Evolutionary conservation across 2,888 invertebrate genomes (phyloP).

Genomic region (Palloptera scutellata): DNA sequence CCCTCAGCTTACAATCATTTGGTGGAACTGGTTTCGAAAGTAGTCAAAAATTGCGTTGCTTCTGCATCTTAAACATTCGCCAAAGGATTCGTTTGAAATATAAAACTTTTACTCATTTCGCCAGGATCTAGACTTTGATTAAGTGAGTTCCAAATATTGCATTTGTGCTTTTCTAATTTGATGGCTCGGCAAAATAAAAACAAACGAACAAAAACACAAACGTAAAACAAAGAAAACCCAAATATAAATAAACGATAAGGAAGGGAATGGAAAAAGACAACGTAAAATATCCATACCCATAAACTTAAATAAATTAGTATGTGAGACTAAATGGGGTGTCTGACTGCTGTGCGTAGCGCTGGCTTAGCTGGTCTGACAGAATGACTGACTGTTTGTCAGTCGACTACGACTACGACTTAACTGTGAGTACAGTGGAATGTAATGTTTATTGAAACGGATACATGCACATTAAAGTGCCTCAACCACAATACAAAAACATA

Average conservation of each 20-base stretch:
- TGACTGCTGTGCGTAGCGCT: neutral
- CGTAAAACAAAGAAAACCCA: neutral
- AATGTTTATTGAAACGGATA: too few relatives aligned
- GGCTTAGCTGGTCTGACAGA: too few relatives aligned
- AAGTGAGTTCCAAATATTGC: neutral
- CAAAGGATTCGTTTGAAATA: too few relatives aligned
- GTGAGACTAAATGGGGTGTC: conserved; percentile 18
- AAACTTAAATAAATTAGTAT: conserved; percentile 18
- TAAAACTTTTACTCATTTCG: too few relatives aligned
- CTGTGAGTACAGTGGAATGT: too few relatives aligned
- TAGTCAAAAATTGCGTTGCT: too few relatives aligned
- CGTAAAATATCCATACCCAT: conserved; percentile 16
- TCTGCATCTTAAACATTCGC: too few relatives aligned
- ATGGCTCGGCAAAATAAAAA: conserved; percentile 11
- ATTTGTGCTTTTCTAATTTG: conserved; percentile 5
- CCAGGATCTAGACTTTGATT: neutral
- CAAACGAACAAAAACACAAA: too few relatives aligned
- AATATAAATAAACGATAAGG: neutral
- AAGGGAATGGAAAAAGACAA: conserved; percentile 7
- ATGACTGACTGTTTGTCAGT: neutral
- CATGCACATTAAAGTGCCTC: too few relatives aligned
- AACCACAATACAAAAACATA: too few relatives aligned
- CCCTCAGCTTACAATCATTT: too few relatives aligned
- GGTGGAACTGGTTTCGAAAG: too few relatives aligned
- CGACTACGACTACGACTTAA: neutral